phyloP scores from a whole-genome alignment of 2,797 vertebrate genomes.

The Bufotes viridis region DNA sequence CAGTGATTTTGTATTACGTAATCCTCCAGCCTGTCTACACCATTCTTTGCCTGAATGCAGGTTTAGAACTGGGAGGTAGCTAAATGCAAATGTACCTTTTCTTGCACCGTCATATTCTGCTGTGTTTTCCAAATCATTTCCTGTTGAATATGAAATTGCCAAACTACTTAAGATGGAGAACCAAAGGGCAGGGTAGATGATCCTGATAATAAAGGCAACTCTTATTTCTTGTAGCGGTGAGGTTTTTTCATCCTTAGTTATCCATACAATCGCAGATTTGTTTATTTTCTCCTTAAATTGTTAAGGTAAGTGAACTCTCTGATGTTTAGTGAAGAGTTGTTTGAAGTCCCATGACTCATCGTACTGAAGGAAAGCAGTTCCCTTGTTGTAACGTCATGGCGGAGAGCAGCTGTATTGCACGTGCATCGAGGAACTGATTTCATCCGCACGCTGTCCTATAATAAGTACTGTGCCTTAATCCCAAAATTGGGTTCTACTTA shows the following conservation, averaged over 20 bases:
- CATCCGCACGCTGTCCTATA: neutral
- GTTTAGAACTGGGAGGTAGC: neutral
- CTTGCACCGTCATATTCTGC: neutral
- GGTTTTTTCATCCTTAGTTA: slow-evolving; percentile 51
- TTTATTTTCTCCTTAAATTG: slow-evolving; percentile 60
- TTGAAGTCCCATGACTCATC: slow-evolving; percentile 61
- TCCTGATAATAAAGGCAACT: slow-evolving; percentile 36
- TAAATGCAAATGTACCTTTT: neutral
- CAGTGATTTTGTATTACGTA: neutral
- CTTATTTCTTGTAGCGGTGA: slow-evolving; percentile 30
- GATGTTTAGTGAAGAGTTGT: slow-evolving; percentile 51
- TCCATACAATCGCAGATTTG: slow-evolving; percentile 60
- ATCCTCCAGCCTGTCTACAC: neutral
- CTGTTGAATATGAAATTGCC: slow-evolving; percentile 42
- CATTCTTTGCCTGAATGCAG: neutral
- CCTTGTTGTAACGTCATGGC: slow-evolving; percentile 27
- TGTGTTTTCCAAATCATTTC: slow-evolving; percentile 3
- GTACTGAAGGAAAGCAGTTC: slow-evolving; percentile 54
- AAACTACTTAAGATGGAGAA: slow-evolving; percentile 38
- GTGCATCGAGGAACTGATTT: slow-evolving; percentile 27
- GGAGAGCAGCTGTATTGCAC: slow-evolving; percentile 53
- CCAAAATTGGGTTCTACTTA: neutral
- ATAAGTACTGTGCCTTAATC: neutral
- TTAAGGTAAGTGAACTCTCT: slow-evolving; percentile 59
- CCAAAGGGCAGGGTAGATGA: slow-evolving; percentile 31